phyloP scores from a whole-genome alignment of 2,888 invertebrate species.

The Lamellibrachia satsuma region DNA sequence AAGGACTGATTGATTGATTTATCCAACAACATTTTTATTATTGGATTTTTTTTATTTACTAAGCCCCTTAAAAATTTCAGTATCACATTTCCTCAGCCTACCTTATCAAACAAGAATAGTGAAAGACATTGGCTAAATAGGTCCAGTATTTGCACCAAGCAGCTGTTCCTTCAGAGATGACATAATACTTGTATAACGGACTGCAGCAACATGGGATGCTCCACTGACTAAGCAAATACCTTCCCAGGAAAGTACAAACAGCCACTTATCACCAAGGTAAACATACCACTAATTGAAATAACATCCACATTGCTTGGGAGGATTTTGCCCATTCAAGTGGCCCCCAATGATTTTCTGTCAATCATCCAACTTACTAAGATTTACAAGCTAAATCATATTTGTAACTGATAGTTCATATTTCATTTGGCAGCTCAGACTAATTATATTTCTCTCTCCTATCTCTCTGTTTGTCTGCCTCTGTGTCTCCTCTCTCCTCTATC shows the following conservation, averaged over 20 bases:
- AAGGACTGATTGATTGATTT: too few relatives aligned
- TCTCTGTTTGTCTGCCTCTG: not conserved
- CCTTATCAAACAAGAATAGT: not conserved
- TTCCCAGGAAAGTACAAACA: not conserved
- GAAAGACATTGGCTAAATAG: not conserved
- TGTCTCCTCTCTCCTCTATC: not conserved
- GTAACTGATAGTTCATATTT: not conserved
- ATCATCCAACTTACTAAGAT: not conserved
- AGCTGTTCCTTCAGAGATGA: not conserved
- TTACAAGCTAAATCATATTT: not conserved
- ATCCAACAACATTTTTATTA: too few relatives aligned
- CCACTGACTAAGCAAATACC: not conserved
- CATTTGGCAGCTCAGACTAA: not conserved
- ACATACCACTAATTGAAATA: not conserved
- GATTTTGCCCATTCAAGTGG: not conserved
- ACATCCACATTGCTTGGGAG: not conserved
- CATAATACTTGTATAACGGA: not conserved
- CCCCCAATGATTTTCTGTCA: not conserved
- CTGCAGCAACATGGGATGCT: not conserved
- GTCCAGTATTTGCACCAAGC: not conserved
- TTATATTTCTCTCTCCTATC: not conserved
- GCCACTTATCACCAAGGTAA: constrained; percentile 13
- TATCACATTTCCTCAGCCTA: not conserved
- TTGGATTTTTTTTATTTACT: too few relatives aligned
- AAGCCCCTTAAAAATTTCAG: not conserved